A percentile compares a stretch with the other conserved stretches of the same genome.
These are phyloP conservation scores for Ibycter americanus DNA, from an alignment of 2,797 vertebrate species.

Conservation along the genomic window DNA sequence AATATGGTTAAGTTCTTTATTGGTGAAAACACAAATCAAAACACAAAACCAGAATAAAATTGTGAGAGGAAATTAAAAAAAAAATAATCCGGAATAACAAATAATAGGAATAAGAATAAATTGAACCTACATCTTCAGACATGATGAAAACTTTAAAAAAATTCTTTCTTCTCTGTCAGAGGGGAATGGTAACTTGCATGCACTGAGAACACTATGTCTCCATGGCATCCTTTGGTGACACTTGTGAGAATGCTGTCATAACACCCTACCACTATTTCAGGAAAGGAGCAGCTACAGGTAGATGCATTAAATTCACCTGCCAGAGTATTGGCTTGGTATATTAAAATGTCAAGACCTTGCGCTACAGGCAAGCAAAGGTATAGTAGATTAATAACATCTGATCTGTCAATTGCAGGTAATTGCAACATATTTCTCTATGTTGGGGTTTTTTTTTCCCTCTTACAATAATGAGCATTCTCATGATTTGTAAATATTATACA, in stretches of 20 bases:
- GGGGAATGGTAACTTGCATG: not conserved
- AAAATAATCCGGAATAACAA: not conserved
- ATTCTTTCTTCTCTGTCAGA: not conserved
- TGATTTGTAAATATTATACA: not conserved
- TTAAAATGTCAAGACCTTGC: not conserved
- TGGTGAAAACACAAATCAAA: not conserved
- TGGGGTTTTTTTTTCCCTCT: not conserved
- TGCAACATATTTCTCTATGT: not conserved
- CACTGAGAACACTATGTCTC: not conserved
- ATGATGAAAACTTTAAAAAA: not conserved
- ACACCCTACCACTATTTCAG: not conserved
- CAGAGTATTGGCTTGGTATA: not conserved
- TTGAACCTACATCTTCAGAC: not conserved
- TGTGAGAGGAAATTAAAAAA: not conserved
- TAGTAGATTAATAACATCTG: not conserved
- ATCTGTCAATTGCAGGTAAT: not conserved
- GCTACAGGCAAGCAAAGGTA: not conserved
- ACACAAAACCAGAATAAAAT: not conserved
- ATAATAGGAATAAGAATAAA: not conserved
- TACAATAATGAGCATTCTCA: not conserved
- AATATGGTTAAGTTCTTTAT: accelerated
- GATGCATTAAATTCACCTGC: not conserved
- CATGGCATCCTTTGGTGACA: not conserved
- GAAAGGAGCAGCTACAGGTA: not conserved
- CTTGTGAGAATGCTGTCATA: not conserved